phyloP scores from a whole-genome alignment of 2,113 vertebrate genomes.

The Pollachius pollachius region DNA sequence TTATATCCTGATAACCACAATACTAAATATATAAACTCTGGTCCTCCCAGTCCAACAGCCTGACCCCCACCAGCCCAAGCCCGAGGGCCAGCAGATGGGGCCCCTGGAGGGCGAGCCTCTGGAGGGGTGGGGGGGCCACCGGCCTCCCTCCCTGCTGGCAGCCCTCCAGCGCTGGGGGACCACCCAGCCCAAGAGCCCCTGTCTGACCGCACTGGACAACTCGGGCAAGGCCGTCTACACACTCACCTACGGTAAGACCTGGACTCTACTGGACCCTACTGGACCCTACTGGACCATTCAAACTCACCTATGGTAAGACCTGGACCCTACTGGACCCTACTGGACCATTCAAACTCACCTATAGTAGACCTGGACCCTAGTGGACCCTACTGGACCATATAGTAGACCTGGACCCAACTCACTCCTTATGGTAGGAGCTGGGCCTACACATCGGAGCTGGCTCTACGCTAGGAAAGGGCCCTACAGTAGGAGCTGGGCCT shows the following conservation, averaged over 20 bases:
- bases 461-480: no score
- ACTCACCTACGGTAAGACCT: constrained; percentile 86
- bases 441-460: no score
- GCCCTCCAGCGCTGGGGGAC: constrained; percentile 89
- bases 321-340: no score
- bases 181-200: constrained; percentile 86
- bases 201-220: constrained; percentile 87
- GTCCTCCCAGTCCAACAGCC: constrained; percentile 83
- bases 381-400: no score
- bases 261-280: not conserved
- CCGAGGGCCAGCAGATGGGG: constrained; percentile 83
- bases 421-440: no score
- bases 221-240: constrained; percentile 86
- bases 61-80: constrained; percentile 91
- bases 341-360: no score
- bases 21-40: not conserved
- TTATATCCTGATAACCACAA: not conserved
- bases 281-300: no score
- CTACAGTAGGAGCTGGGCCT: no score
- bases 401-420: no score
- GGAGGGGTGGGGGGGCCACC: constrained; percentile 70
- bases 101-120: constrained; percentile 84
- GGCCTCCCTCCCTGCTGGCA: constrained; percentile 83
- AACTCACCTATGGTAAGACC: no score
- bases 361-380: no score